Base-by-base conservation (phyloP, 2,888 invertebrate species). In the Trissonchulus sp. region DNA sequence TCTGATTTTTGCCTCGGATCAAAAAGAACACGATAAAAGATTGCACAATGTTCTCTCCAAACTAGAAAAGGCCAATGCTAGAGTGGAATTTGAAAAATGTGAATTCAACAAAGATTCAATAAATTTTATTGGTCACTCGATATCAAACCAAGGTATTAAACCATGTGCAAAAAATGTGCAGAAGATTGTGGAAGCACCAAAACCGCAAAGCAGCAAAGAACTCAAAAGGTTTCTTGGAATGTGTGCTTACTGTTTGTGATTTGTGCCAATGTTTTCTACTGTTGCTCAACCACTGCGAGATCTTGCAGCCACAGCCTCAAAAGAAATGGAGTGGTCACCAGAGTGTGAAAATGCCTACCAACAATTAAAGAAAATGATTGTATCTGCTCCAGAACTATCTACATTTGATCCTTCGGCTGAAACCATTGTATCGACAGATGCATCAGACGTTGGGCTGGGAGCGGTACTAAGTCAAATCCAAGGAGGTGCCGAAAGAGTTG, bases 391-490 rank as follows among this genome's bases (percentile, higher is more conserved):
- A 48, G 48, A 8, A 23, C 23, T 48, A 23, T 15, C 48, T 15
- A 48, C 48, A 15, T 48, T 48, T 48, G 48, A 48, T 48, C 48
- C 48, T 48, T 48, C 48, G 8, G 48, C 48, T 48, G 48, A 48
- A 48, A 48, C 48, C 23, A 48, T 48, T 15, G 48, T 48, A 23
- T 48, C 48, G 65, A 63, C 65, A 63, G 65, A 63, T 30, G 65
- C 65, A 28, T 63, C 65, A 30, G 31, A 63, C 30, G 65, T 63
- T 28, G 65, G 65, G 8, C n/a, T 63, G n/a, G 31, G 31, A 28
- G 65, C 65, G 3, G 65, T 63, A 28, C 30, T 63, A 18, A 28
- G 31, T n/a, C 65, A 63, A 48, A 23, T 48, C 48, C 48, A 48
- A 48, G 48, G 48, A 48, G 48, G 48, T 48, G 23, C 48, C 48